A percentile compares a stretch with the other conserved stretches of the same genome.
Evolutionary conservation across 1,140 invertebrate genomes (phyloP).

Genomic region (Melipona quadrifasciata): DNA sequence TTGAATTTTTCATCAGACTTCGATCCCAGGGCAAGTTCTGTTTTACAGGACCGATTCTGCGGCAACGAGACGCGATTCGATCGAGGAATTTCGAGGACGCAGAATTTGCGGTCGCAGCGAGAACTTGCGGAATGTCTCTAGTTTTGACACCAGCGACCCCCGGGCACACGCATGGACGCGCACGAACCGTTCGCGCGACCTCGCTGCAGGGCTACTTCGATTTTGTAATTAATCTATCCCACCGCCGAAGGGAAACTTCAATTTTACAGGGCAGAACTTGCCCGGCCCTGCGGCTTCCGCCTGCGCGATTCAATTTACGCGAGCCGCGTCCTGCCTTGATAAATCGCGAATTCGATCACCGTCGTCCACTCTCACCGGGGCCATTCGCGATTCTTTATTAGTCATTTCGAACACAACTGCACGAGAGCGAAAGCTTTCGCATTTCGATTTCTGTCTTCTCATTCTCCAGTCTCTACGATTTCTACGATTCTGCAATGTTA

Average conservation of each 20-base stretch:
- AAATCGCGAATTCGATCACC: constrained; percentile 11
- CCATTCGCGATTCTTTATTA: too few species aligned
- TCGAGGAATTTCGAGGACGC: background rate
- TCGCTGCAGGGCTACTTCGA: constrained; percentile 5
- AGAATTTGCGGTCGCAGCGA: constrained; percentile 1
- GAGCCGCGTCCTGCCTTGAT: background rate
- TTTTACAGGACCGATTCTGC: background rate
- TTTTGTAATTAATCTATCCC: constrained; percentile 38
- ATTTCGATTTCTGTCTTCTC: too few species aligned
- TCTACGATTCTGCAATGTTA: too few species aligned
- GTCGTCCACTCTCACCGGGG: too few species aligned
- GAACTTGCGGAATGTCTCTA: background rate
- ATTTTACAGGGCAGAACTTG: constrained; percentile 15
- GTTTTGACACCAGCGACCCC: background rate
- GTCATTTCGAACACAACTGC: too few species aligned
- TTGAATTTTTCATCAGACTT: background rate
- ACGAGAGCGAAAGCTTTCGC: too few species aligned
- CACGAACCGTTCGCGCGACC: background rate
- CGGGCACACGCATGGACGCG: rapidly evolving
- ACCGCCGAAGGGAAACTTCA: background rate
- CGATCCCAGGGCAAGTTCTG: background rate
- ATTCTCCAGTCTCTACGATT: too few species aligned
- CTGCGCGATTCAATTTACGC: constrained; percentile 40
- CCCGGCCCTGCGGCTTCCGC: constrained; percentile 25
- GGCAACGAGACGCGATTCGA: too few species aligned